Percentiles rank a stretch among this genome's conserved stretches.
phyloP scores from a whole-genome alignment of 1,140 invertebrate genomes.

The Artemia franciscana region DNA sequence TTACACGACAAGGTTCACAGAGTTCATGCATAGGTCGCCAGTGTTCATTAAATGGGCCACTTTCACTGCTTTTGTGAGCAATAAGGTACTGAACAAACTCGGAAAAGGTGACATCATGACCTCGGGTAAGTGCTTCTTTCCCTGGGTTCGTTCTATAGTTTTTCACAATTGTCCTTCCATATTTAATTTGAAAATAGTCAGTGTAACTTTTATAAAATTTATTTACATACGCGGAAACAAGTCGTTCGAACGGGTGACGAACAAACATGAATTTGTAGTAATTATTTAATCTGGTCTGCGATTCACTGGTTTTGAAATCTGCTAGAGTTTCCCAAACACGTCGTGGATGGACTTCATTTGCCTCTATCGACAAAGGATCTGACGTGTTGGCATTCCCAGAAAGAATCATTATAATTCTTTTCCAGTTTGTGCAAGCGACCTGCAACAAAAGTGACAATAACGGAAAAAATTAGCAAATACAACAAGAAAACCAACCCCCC shows the following conservation, averaged over 20 bases:
- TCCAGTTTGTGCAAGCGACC: constrained; percentile 92
- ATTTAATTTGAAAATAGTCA: constrained; percentile 47
- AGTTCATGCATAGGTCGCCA: constrained; percentile 58
- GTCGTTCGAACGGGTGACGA: constrained; percentile 67
- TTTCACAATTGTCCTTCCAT: constrained; percentile 53
- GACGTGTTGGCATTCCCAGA: constrained; percentile 38
- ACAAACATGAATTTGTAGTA: constrained; percentile 68
- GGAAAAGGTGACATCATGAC: constrained; percentile 59
- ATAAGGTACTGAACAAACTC: constrained; percentile 66
- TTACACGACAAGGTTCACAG: constrained; percentile 62
- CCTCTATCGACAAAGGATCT: constrained; percentile 45
- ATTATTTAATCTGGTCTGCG: constrained; percentile 32
- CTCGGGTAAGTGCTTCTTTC: constrained; percentile 38
- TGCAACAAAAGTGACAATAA: no score
- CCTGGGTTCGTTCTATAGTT: constrained; percentile 44
- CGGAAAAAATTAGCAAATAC: no score
- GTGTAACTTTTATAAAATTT: constrained; percentile 51
- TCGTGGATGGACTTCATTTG: constrained; percentile 39
- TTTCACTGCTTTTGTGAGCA: constrained; percentile 26
- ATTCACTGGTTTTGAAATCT: constrained; percentile 28
- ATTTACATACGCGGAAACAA: constrained; percentile 70
- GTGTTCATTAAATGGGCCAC: constrained; percentile 54
- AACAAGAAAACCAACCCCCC: no score
- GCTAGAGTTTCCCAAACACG: constrained; percentile 29
- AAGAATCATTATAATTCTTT: constrained; percentile 61